phyloP scores from a whole-genome alignment of 2,888 invertebrate genomes.

The Neoitamus cyanurus region DNA sequence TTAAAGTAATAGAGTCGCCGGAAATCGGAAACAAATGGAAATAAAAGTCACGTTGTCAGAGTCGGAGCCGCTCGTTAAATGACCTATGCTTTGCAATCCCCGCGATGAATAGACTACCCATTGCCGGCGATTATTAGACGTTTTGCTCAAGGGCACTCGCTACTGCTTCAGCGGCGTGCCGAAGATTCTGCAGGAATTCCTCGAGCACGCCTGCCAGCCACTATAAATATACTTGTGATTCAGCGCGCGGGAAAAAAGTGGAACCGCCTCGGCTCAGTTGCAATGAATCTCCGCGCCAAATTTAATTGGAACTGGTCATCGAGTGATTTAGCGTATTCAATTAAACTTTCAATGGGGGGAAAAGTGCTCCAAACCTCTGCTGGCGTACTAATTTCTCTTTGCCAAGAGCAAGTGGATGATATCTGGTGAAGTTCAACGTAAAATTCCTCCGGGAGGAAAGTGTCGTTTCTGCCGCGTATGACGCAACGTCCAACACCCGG shows the following conservation, averaged over 20 bases:
- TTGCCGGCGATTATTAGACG: background rate
- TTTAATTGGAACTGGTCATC: conserved; percentile 24
- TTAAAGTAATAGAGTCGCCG: too few species aligned
- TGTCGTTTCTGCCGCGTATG: background rate
- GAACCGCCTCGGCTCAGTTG: background rate
- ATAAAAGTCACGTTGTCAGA: background rate
- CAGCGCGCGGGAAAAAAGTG: background rate
- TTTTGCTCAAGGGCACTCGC: background rate
- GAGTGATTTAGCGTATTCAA: conserved; percentile 27
- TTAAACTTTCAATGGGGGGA: background rate
- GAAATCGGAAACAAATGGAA: background rate
- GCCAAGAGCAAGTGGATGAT: background rate
- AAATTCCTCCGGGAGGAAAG: background rate
- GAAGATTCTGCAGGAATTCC: background rate
- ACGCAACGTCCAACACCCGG: background rate
- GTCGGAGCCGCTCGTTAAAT: background rate
- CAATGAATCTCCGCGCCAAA: conserved; percentile 21
- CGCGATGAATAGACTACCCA: background rate
- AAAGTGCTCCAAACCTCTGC: background rate
- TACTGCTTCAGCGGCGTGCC: background rate
- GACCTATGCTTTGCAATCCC: background rate
- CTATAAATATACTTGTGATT: background rate
- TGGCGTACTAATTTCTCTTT: background rate
- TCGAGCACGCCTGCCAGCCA: background rate
- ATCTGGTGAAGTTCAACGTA: background rate